phyloP scores from a whole-genome alignment of 2,888 invertebrate species.

The Lamproptera curius region DNA sequence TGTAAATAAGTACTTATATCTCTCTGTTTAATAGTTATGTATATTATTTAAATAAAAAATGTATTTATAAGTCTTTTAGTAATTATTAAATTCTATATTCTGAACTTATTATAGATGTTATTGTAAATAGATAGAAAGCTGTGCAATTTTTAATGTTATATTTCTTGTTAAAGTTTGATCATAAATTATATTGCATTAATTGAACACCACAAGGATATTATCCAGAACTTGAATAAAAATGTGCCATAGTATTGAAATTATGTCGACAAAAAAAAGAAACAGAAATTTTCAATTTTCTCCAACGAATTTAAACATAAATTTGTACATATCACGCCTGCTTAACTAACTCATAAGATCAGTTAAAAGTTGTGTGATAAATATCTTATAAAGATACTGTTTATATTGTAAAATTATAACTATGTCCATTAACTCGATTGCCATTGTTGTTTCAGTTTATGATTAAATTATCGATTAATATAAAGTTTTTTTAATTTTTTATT shows the following conservation, averaged over 20 bases:
- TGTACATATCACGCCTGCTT: conserved; percentile 13
- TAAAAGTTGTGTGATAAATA: conserved; percentile 28
- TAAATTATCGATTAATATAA: conserved; percentile 55
- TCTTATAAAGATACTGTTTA: conserved; percentile 53
- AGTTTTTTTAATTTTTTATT: conserved; percentile 2
- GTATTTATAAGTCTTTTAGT: no score
- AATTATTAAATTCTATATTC: no score
- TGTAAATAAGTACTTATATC: conserved; percentile 1
- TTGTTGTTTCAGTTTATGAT: conserved; percentile 62
- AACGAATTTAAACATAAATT: neutral
- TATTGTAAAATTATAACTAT: conserved; percentile 33
- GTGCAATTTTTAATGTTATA: no score
- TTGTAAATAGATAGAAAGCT: conserved; percentile 12
- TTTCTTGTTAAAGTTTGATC: no score
- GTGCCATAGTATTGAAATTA: conserved; percentile 18
- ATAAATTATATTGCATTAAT: no score
- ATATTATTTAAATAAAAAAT: conserved; percentile 13
- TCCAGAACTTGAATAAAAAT: conserved; percentile 2
- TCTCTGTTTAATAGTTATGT: conserved; percentile 15
- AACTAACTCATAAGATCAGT: conserved; percentile 23
- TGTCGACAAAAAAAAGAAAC: neutral
- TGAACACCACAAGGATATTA: neutral
- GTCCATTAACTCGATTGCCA: conserved; percentile 52
- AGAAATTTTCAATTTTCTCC: no score
- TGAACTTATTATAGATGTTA: no score